Evolutionary conservation across 2,888 invertebrate species (phyloP).

Genomic region (Harpagoxenus sublaevis): DNA sequence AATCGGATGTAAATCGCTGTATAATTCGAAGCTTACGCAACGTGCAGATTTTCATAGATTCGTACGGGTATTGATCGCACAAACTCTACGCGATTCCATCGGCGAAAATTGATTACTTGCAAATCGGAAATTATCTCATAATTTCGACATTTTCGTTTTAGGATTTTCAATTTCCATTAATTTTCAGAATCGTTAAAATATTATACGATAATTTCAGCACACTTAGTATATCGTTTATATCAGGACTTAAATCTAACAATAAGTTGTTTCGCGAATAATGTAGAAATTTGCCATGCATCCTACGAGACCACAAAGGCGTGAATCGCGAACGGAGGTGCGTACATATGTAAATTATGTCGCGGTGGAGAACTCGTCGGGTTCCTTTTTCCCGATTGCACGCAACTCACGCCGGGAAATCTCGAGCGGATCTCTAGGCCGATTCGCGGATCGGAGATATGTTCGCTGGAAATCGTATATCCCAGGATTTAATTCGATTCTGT

Average conservation of each 20-base stretch:
- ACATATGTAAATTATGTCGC: slow-evolving; percentile 33
- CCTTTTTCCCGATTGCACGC: slow-evolving; percentile 35
- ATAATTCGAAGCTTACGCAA: slow-evolving; percentile 36
- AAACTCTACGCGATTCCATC: neutral
- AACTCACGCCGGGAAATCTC: slow-evolving; percentile 31
- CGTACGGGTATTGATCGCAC: neutral
- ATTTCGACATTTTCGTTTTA: neutral
- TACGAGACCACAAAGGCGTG: neutral
- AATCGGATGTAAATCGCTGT: slow-evolving; percentile 11
- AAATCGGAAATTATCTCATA: neutral
- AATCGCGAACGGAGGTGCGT: neutral
- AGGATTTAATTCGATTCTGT: slow-evolving; percentile 74
- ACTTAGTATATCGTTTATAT: neutral
- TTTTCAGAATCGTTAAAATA: neutral
- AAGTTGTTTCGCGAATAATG: slow-evolving; percentile 13
- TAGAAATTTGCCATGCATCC: neutral
- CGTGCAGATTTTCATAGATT: slow-evolving; percentile 10
- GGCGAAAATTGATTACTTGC: neutral
- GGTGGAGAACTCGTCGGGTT: neutral
- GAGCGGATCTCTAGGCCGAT: slow-evolving; percentile 39
- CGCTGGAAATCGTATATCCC: slow-evolving; percentile 40
- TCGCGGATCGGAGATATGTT: slow-evolving; percentile 33
- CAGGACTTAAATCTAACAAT: neutral
- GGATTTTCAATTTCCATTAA: neutral
- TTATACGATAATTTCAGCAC: neutral